Conservation (phyloP, 2,113 vertebrate genomes). For the Labeo rohita region DNA sequence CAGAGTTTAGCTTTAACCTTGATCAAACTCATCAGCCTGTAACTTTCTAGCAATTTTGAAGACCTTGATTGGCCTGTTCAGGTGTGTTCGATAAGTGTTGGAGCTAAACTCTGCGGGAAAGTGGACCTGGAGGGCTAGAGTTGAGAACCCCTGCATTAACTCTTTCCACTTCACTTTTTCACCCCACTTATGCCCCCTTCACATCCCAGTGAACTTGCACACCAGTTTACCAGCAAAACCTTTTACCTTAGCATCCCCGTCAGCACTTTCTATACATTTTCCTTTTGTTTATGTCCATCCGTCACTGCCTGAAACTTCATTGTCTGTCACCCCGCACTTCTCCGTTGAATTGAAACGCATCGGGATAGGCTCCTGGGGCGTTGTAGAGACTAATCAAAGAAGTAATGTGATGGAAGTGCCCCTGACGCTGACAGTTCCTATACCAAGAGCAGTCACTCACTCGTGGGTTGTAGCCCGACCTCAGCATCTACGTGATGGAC, state of each 20-base stretch:
- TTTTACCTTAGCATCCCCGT: conserved; percentile 13
- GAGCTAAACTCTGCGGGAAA: too few relatives aligned
- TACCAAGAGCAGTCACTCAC: conserved; percentile 44
- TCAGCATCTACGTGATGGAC: neutral
- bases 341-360: neutral
- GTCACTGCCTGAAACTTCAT: neutral
- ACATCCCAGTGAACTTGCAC: neutral
- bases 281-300: conserved; percentile 5
- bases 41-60: too few relatives aligned
- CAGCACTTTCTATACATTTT: conserved; percentile 9
- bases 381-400: conserved; percentile 35
- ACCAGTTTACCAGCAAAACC: neutral
- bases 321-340: conserved; percentile 10
- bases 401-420: conserved; percentile 36
- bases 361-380: neutral
- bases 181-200: neutral
- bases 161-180: neutral
- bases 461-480: neutral
- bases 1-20: too few relatives aligned
- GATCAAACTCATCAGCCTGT: too few relatives aligned
- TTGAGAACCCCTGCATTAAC: neutral
- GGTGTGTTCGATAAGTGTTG: too few relatives aligned
- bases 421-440: conserved; percentile 41
- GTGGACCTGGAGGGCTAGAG: too few relatives aligned
- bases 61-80: too few relatives aligned